Base-by-base conservation (phyloP, 2,797 vertebrate species). In the Scomberomorus guttatus region DNA sequence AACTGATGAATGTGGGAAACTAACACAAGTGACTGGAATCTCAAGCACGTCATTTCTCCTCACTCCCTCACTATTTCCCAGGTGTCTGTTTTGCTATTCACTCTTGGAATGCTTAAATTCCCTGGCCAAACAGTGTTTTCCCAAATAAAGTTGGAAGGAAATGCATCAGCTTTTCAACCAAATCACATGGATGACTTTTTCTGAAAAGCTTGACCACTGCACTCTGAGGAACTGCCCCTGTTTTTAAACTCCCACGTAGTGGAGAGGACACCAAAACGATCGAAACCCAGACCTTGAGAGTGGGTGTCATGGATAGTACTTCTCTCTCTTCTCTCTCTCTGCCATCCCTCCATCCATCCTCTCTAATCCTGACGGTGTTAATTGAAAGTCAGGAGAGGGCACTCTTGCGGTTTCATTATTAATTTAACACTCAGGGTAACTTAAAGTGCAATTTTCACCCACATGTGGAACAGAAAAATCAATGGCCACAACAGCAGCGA, bases 401-500 rank as follows among this genome's bases (percentile, higher is more conserved):
- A 95, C 92, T 94, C 93, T 93, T 93, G 95, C 86, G 94, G 95
- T 95, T 95, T 95, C 95, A 95, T 96, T 96, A 96, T 95, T 96
- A 95, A 96, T 96, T 96, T 95, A 96, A 95, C 95, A 96, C 95
- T 96, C 94, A 92, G 94, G 95, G 93, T 96, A 96, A 95, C 94
- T 96, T 96, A 96, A 96, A 96, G 95, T 96, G 94, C 95, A 96
- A 95, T 96, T 95, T 96, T 96, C 95, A 95, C 93, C 94, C 95
- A 95, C 95, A 95, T 95, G 94, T 95, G 95, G 92, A 95, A 96
- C 94, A 95, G 93, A 93, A 95, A 96, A 96, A 96, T 96, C 95
- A 95, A 96, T 96, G 95, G 91, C 90, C 94, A 90, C 95, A 95
- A 95, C 94, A 93, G 94, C 93, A 91, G 90, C 87, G 90, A 94